Percentiles rank a stretch among this genome's conserved stretches.
Evolutionary conservation across 2,888 invertebrate genomes (phyloP).

Genomic region (Heliconius hortense): DNA sequence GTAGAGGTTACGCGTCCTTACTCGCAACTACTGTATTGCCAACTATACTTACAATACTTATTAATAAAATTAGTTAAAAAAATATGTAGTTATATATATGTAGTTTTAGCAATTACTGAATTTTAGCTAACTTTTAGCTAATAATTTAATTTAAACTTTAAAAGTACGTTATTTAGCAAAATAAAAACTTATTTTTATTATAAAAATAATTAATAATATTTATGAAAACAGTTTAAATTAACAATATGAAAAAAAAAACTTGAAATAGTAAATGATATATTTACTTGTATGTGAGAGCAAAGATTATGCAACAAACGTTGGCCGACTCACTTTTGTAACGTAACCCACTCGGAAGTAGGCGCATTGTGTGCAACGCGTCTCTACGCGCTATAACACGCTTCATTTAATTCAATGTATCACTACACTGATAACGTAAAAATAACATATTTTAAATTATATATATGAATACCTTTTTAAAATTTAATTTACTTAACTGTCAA

Average conservation of each 20-base stretch:
- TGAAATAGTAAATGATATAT: conserved; percentile 18
- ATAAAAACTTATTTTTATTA: too few relatives aligned
- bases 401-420: conserved; percentile 31
- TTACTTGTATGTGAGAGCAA: conserved; percentile 45
- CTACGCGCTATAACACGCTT: conserved; percentile 33
- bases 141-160: too few relatives aligned
- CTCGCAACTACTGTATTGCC: conserved; percentile 10
- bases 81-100: too few relatives aligned
- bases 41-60: background rate
- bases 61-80: too few relatives aligned
- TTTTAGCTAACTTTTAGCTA: too few relatives aligned
- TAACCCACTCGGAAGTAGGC: conserved; percentile 60
- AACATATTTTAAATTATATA: too few relatives aligned
- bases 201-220: too few relatives aligned
- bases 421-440: conserved; percentile 2
- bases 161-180: too few relatives aligned
- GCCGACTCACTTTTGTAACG: conserved; percentile 52
- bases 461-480: too few relatives aligned
- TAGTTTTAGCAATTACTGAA: too few relatives aligned
- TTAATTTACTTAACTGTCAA: too few relatives aligned
- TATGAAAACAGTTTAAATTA: background rate
- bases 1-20: conserved; percentile 24
- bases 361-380: conserved; percentile 40
- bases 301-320: conserved; percentile 64
- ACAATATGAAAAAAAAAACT: background rate